Evolutionary conservation across 2,113 vertebrate genomes (phyloP).

Genomic region (Caretta caretta): DNA sequence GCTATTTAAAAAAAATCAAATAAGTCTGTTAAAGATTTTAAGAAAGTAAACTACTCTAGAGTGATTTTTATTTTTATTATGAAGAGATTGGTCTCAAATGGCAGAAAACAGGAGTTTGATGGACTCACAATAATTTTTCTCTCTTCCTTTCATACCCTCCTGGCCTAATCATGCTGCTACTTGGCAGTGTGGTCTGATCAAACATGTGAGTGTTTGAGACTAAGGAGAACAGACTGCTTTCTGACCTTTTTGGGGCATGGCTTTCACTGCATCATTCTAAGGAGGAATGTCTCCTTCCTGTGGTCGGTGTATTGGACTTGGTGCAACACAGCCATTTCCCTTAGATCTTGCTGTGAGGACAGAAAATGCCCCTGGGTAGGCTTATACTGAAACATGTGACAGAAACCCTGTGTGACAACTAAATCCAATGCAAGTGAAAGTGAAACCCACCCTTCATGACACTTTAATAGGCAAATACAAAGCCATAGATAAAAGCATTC

Average conservation of each 20-base stretch:
- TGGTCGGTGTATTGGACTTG: neutral
- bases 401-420: neutral
- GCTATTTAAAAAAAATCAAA: neutral
- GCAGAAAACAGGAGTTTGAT: neutral
- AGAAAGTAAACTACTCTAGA: neutral
- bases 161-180: neutral
- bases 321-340: neutral
- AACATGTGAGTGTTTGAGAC: neutral
- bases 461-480: neutral
- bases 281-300: neutral
- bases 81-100: neutral
- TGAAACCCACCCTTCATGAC: neutral
- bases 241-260: neutral
- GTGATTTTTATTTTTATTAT: neutral
- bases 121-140: fast-evolving
- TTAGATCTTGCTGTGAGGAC: neutral
- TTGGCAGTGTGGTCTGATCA: neutral
- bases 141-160: neutral
- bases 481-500: neutral
- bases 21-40: neutral
- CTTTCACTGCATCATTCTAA: too few relatives aligned
- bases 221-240: neutral
- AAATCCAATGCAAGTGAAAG: fast-evolving
- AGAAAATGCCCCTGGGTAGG: neutral
- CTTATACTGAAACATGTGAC: neutral